Percentiles rank a stretch among this genome's conserved stretches.
Evolutionary conservation across 2,888 invertebrate species (phyloP).

Genomic region (Drosophila longiperda): DNA sequence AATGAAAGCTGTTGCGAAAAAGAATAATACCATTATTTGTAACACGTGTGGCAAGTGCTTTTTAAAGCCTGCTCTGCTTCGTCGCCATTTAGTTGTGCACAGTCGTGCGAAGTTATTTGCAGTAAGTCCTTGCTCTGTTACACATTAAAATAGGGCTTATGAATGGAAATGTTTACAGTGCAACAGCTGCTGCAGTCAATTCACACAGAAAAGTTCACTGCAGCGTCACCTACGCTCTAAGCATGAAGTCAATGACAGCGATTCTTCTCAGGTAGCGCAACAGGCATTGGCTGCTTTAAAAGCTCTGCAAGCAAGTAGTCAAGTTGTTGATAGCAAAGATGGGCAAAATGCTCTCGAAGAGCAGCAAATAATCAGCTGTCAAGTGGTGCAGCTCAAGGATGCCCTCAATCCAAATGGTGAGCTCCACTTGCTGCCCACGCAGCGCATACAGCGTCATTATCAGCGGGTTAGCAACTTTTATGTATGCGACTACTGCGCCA

Average conservation of each 20-base stretch:
- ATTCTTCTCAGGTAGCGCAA: constrained; percentile 32
- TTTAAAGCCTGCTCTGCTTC: constrained; percentile 59
- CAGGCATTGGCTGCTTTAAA: constrained; percentile 42
- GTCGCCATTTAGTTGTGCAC: constrained; percentile 68
- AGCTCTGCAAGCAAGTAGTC: constrained; percentile 31
- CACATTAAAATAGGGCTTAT: too few relatives aligned
- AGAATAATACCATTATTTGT: constrained; percentile 27
- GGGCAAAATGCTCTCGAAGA: constrained; percentile 29
- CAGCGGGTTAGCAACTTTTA: constrained; percentile 41
- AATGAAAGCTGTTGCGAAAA: constrained; percentile 5
- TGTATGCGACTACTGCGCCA: constrained; percentile 73
- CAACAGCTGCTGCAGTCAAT: constrained; percentile 28
- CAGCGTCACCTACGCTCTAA: constrained; percentile 39
- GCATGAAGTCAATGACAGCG: constrained; percentile 5
- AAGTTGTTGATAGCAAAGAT: too few relatives aligned
- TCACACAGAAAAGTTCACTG: constrained; percentile 43
- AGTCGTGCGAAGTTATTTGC: constrained; percentile 56
- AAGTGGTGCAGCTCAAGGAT: constrained; percentile 23
- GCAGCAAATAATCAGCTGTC: constrained; percentile 11
- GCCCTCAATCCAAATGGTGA: constrained; percentile 23
- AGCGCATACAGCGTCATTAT: constrained; percentile 34
- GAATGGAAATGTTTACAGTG: constrained; percentile 29
- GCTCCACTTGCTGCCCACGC: constrained; percentile 13
- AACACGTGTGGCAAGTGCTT: constrained; percentile 64
- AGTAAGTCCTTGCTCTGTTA: constrained; percentile 34